phyloP scores from a whole-genome alignment of 2,888 invertebrate genomes.

The Bimastos eiseni region DNA sequence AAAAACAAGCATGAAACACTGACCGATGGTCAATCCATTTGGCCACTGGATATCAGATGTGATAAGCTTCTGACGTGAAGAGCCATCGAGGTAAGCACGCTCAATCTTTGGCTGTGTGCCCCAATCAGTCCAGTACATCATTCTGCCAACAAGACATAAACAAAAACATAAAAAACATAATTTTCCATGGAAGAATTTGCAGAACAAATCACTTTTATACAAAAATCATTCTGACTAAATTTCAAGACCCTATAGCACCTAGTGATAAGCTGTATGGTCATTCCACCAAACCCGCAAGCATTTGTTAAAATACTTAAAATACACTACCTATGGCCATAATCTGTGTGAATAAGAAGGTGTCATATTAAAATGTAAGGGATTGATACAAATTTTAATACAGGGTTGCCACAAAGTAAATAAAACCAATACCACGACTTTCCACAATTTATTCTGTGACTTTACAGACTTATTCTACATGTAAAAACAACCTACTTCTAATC shows the following conservation, averaged over 20 bases:
- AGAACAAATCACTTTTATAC: background rate
- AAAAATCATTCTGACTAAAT: background rate
- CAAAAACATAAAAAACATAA: too few species aligned
- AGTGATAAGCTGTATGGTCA: background rate
- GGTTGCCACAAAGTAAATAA: too few species aligned
- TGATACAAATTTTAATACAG: too few species aligned
- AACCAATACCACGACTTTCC: too few species aligned
- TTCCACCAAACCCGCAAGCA: background rate
- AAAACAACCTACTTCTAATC: too few species aligned
- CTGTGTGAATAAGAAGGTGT: too few species aligned
- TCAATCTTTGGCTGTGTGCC: constrained; percentile 81
- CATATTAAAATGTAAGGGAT: too few species aligned
- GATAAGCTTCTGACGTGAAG: constrained; percentile 35
- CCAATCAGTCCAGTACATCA: constrained; percentile 98
- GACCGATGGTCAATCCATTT: constrained; percentile 44
- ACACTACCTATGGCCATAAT: too few species aligned
- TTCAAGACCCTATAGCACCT: background rate
- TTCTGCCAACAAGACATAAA: constrained; percentile 26
- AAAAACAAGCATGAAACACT: background rate
- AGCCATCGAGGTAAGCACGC: constrained; percentile 39
- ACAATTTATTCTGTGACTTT: too few species aligned
- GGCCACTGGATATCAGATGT: constrained; percentile 41
- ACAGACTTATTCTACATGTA: too few species aligned
- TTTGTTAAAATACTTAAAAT: too few species aligned
- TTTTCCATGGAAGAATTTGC: background rate